A percentile compares a stretch with the other conserved stretches of the same genome.
Conservation (phyloP, 1,140 invertebrate genomes). For the Eriosoma lanigerum region DNA sequence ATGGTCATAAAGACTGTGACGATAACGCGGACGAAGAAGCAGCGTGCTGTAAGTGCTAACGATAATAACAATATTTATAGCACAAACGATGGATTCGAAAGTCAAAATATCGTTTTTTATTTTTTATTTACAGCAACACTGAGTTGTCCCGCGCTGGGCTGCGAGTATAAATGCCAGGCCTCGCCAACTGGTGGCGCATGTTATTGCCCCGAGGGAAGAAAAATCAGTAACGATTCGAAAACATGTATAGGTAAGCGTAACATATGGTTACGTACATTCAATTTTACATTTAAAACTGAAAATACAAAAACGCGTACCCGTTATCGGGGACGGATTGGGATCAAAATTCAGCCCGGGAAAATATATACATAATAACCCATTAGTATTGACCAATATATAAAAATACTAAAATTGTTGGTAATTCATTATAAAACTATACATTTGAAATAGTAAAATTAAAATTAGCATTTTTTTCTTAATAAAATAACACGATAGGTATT, state of each 20-base stretch:
- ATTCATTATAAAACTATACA: too few relatives aligned
- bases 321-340: too few relatives aligned
- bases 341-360: too few relatives aligned
- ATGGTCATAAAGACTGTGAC: slow-evolving; percentile 84
- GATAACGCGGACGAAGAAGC: slow-evolving; percentile 87
- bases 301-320: too few relatives aligned
- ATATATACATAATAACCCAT: too few relatives aligned
- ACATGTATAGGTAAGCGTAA: slow-evolving; percentile 77
- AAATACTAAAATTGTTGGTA: too few relatives aligned
- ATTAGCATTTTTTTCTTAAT: too few relatives aligned
- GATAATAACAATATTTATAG: background rate
- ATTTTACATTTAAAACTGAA: too few relatives aligned
- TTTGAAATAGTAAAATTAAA: too few relatives aligned
- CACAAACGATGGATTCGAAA: background rate
- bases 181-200: slow-evolving; percentile 87
- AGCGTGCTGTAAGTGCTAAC: slow-evolving; percentile 79
- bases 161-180: slow-evolving; percentile 86
- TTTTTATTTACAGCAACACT: slow-evolving; percentile 66
- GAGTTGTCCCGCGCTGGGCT: slow-evolving; percentile 76
- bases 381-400: too few relatives aligned
- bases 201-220: slow-evolving; percentile 78
- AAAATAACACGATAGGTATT: too few relatives aligned
- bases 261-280: too few relatives aligned
- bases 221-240: slow-evolving; percentile 74
- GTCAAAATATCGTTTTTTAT: slow-evolving; percentile 20